Base-by-base conservation (phyloP, 2,888 invertebrate species). In the Scrobipalpa costella region DNA sequence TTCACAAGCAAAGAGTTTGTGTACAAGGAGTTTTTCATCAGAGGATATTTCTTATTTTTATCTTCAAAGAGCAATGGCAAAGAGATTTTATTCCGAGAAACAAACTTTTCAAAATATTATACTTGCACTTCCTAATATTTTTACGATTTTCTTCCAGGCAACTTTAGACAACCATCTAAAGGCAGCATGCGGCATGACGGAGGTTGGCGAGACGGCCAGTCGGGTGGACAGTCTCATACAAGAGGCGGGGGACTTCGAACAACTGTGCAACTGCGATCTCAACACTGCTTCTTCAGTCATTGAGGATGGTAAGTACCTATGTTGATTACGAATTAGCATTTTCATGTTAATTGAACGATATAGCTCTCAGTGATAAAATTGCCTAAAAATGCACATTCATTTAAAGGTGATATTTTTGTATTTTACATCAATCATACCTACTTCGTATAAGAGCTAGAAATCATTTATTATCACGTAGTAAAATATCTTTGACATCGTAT, bases 151-250 rank as follows among this genome's bases (percentile, higher is more conserved):
- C 75, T 82, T 84, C 60, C 77, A 95, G 94, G 92, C 93, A 62
- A 94, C 94, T 80, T 94, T 97, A 85, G 96, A 97, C 84, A 92
- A 92, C 61, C 96, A 96, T 86, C 87, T 97, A 74, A 96, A 96
- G 90, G 93, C 93, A 60, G 93, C 96, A 57, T 94, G 95, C 66
- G 96, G 96, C 72, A 96, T 97, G 96, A 95, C 95, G 1, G 98
- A 98, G 84, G 94, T 96, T 64, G 98, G 98, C 6, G 98, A 98
- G 83, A 96, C 96, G n/a, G 95, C 96, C 44, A 92, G 91, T 59
- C 93, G 96, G 73, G 96, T 97, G 6, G 96, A 97, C 71, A 94
- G 93, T 63, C 92, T 98, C 21, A 93, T 97, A 62, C 92, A 94
- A 76, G 97, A 98, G 75, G 95, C 96, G 6, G 92, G 93, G 67